Percentiles rank a stretch among this genome's conserved stretches.
These are phyloP conservation scores for Machimus atricapillus DNA, from an alignment of 2,888 invertebrate species.

Conservation along the genomic window DNA sequence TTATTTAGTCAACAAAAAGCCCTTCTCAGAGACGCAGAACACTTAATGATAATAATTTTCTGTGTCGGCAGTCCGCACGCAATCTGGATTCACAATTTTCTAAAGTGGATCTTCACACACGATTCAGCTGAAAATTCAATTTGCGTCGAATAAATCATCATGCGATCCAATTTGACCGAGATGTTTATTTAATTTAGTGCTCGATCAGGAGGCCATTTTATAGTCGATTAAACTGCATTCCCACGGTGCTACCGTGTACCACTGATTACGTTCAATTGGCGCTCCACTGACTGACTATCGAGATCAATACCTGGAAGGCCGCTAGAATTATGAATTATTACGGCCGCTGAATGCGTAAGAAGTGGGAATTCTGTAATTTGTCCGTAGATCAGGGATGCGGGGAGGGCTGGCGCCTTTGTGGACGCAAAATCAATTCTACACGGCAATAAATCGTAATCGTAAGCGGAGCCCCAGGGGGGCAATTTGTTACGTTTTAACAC, in stretches of 20 bases:
- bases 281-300: neutral
- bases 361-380: slow-evolving; percentile 11
- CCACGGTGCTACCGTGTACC: neutral
- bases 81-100: neutral
- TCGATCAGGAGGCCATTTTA: neutral
- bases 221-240: neutral
- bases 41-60: neutral
- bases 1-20: neutral
- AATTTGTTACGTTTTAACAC: slow-evolving; percentile 45
- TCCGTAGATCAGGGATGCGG: neutral
- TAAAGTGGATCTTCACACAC: neutral
- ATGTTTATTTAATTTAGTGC: neutral
- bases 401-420: neutral
- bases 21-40: neutral
- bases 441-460: slow-evolving; percentile 5
- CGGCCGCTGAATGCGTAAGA: neutral
- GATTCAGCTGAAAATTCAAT: neutral
- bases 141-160: neutral
- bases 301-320: neutral
- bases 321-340: neutral
- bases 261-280: neutral
- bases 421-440: slow-evolving; percentile 25
- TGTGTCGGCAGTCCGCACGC: neutral
- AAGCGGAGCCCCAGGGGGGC: slow-evolving; percentile 33
- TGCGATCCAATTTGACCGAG: neutral